Base-by-base conservation (phyloP, 2,888 invertebrate species). In the Scotopteryx bipunctaria region DNA sequence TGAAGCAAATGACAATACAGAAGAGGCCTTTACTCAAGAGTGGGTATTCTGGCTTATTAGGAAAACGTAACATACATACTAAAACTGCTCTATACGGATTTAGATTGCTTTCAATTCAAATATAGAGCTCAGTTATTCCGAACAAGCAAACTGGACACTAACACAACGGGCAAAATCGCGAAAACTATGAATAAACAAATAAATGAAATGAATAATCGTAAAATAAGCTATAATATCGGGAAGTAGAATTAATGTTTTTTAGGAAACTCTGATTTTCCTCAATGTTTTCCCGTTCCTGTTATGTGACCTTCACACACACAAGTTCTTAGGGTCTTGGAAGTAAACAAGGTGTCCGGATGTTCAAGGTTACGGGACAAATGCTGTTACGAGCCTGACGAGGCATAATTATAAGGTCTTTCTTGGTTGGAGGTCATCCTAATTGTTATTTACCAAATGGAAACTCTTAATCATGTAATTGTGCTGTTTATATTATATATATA, bases 281-380 rank as follows among this genome's bases (percentile, higher is more conserved):
- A 59, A 59, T 15, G 40, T 19, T 47, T 43, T 48, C 45, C 52
- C 49, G 50, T 48, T 40, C 65, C 63, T 51, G 62, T 67, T 50
- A 51, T 45, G 59, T 64, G 63, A 62, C 64, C 54, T 62, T 56
- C 44, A 37, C 52, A 35, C 36, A 44, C 9, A n/a, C 23, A n/a
- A 23, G 16, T 9, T 32, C 46, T 37, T 57, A 67, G 57, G 63
- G 57, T 63, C 58, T 56, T 61, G 62, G 66, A 50, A 54, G 56
- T 63, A 67, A 68, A 73, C 66, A 69, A 67, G 59, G 64, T 56
- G 49, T 56, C 60, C 61, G 42, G 41, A 62, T 51, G 46, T 62
- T 62, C 68, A 74, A 72, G 74, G 73, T 57, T 51, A 8, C 29
- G 16, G 11, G 8, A 19, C 19, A 25, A 54, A 35, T 35, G 21